phyloP scores from a whole-genome alignment of 2,888 invertebrate species.

The Caenorhabditis sinica region DNA sequence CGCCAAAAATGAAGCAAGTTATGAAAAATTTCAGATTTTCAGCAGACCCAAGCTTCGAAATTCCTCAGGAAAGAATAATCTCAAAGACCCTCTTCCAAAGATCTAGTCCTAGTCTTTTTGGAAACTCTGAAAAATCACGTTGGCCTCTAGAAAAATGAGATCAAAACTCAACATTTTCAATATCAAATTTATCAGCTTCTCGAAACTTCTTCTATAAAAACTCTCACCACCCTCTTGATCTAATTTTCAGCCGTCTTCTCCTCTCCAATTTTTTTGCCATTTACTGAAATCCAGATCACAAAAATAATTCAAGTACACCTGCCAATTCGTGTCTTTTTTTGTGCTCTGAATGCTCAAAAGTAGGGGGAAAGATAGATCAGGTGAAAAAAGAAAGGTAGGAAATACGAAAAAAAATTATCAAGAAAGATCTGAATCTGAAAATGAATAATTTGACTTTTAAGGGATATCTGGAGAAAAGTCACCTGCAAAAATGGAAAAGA shows the following conservation, averaged over 20 bases:
- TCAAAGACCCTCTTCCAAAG: background rate
- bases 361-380: too few species aligned
- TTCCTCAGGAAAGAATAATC: background rate
- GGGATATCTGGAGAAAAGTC: too few species aligned
- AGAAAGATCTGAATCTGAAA: background rate
- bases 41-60: too few species aligned
- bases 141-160: background rate
- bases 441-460: too few species aligned
- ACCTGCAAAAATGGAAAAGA: background rate
- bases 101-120: background rate
- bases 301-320: background rate
- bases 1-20: too few species aligned
- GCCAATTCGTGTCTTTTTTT: background rate
- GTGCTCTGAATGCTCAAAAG: background rate
- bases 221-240: too few species aligned
- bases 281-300: background rate
- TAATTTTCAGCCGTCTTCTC: constrained; percentile 1
- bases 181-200: too few species aligned
- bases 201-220: too few species aligned
- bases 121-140: background rate
- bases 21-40: too few species aligned
- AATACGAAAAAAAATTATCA: background rate
- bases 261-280: background rate
- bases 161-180: background rate
- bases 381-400: background rate